A percentile compares a stretch with the other conserved stretches of the same genome.
These are phyloP conservation scores for Morphnarchus princeps DNA, from an alignment of 2,113 vertebrate species.

Conservation along the genomic window DNA sequence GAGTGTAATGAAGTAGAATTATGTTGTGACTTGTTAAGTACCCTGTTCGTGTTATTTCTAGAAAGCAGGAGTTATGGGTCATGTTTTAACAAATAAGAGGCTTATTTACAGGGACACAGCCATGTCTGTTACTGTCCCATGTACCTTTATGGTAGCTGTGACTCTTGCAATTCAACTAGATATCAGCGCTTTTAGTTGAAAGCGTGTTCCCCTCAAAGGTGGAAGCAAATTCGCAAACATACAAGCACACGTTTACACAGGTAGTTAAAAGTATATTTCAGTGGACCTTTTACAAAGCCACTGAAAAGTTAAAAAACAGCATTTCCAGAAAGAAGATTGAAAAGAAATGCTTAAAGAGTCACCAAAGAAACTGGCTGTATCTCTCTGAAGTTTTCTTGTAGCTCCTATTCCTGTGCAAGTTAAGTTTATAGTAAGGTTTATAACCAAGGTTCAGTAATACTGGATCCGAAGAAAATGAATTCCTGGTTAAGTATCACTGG, in stretches of 20 bases:
- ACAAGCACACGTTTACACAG: not conserved
- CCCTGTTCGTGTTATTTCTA: not conserved
- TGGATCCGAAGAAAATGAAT: not conserved
- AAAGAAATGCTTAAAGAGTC: not conserved
- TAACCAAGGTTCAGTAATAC: not conserved
- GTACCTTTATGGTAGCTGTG: not conserved
- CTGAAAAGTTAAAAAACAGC: not conserved
- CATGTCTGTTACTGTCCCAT: not conserved
- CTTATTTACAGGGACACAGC: not conserved
- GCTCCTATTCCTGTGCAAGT: not conserved
- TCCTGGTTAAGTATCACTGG: not conserved
- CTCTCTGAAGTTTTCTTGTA: not conserved
- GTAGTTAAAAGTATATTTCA: not conserved
- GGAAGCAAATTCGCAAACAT: not conserved
- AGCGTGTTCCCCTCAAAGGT: not conserved
- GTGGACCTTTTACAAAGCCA: not conserved
- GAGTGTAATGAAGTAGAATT: not conserved
- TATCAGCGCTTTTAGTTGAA: not conserved
- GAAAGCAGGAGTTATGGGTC: not conserved
- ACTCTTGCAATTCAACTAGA: not conserved
- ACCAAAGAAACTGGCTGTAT: not conserved
- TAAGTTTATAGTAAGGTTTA: not conserved
- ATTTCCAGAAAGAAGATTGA: not conserved
- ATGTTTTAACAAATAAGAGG: not conserved
- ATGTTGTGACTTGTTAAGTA: fast-evolving